phyloP scores from a whole-genome alignment of 2,797 vertebrate species.

The Glossophaga mutica region DNA sequence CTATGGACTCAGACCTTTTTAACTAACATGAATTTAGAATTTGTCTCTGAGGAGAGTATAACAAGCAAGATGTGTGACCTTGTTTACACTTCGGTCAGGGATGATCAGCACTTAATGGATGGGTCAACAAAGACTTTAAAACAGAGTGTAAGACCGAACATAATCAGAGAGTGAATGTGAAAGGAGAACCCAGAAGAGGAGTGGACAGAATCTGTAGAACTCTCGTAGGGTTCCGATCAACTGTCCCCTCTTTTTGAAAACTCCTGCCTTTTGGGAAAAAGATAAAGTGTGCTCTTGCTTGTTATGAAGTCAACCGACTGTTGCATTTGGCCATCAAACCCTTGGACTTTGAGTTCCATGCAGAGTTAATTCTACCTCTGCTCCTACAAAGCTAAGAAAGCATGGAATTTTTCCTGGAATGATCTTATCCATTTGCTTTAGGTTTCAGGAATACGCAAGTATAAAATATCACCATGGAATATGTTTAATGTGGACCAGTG shows the following conservation, averaged over 20 bases:
- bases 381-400: neutral
- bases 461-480: neutral
- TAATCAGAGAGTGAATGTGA: neutral
- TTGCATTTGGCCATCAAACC: neutral
- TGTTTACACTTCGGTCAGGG: neutral
- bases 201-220: neutral
- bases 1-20: neutral
- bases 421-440: neutral
- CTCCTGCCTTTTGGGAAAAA: neutral
- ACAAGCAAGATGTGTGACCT: neutral
- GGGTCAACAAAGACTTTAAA: neutral
- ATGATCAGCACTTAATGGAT: neutral
- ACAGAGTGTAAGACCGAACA: neutral
- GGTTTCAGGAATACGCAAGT: conserved; percentile 2
- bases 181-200: neutral
- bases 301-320: neutral
- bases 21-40: conserved; percentile 22
- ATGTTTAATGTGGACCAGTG: neutral
- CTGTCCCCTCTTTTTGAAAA: neutral
- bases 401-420: neutral
- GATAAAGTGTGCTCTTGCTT: neutral
- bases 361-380: neutral
- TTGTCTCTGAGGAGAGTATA: neutral
- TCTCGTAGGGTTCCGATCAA: neutral
- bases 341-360: neutral